Conservation (phyloP, 64 coral and sea anemone species). For the Montipora cactus region DNA sequence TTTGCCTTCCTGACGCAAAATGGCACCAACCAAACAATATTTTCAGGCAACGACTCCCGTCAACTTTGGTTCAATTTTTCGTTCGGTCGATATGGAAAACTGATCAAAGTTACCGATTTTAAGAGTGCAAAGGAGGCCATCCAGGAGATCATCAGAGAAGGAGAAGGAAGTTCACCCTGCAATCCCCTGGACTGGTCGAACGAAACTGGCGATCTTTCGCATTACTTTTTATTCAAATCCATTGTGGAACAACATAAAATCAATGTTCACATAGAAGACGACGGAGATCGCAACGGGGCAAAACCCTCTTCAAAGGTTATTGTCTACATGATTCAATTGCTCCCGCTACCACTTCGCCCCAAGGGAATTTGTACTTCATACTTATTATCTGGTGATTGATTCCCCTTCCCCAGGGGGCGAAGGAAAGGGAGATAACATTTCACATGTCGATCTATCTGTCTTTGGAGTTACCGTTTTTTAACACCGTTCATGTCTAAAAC, state of each 20-base stretch:
- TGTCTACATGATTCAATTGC: background rate
- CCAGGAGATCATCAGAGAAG: conserved; percentile 24
- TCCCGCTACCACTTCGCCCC: too few relatives aligned
- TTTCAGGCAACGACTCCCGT: conserved; percentile 9
- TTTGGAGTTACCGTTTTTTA: too few relatives aligned
- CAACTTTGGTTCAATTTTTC: background rate
- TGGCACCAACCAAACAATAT: conserved; percentile 45
- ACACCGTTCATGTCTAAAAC: too few relatives aligned
- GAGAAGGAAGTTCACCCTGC: conserved; percentile 55
- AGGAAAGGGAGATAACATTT: too few relatives aligned
- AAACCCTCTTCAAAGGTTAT: too few relatives aligned
- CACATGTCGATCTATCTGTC: too few relatives aligned
- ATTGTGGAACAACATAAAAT: conserved; percentile 38
- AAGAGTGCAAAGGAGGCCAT: conserved; percentile 12
- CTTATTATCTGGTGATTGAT: too few relatives aligned
- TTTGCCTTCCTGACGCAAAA: conserved; percentile 20
- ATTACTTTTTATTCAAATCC: conserved; percentile 66
- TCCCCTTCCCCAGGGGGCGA: too few relatives aligned
- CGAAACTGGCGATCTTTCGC: conserved; percentile 6
- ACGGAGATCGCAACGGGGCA: too few relatives aligned
- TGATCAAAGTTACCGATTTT: conserved; percentile 20
- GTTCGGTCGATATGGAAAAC: background rate
- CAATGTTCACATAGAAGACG: background rate
- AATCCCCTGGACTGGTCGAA: conserved; percentile 16
- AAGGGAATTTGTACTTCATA: too few relatives aligned